Percentiles rank a stretch among this genome's conserved stretches.
Conservation (phyloP, 2,113 vertebrate genomes). For the Trogon surrucura region DNA sequence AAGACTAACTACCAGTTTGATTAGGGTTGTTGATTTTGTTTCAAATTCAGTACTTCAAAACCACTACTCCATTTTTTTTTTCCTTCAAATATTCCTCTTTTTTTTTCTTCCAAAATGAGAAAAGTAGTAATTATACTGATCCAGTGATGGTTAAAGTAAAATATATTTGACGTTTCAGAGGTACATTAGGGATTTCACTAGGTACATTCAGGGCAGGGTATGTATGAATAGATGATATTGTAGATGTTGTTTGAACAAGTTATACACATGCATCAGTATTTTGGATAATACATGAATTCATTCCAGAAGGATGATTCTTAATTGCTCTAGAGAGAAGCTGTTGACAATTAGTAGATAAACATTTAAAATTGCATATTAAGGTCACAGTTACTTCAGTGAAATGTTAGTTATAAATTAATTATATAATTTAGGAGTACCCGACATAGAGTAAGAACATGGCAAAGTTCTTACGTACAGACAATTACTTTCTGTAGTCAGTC, state of each 20-base stretch:
- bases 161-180: not conserved
- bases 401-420: conserved; percentile 2
- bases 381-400: conserved; percentile 7
- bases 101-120: not conserved
- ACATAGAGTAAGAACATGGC: not conserved
- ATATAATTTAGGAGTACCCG: not conserved
- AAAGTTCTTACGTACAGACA: not conserved
- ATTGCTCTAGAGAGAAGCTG: not conserved
- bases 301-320: not conserved
- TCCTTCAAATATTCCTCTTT: too few species aligned
- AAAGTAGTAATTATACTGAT: not conserved
- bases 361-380: not conserved
- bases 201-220: not conserved
- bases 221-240: not conserved
- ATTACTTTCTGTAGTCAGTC: not conserved
- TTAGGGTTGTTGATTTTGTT: not conserved
- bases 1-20: not conserved
- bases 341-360: not conserved
- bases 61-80: too few species aligned
- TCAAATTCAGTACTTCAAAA: not conserved
- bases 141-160: not conserved
- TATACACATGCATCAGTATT: not conserved
- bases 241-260: not conserved
- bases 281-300: not conserved
- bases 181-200: not conserved